Evolutionary conservation across 2,888 invertebrate genomes (phyloP), one percentile per base, ranked within the genome.

Genomic region (Drosophila koepferae): DNA sequence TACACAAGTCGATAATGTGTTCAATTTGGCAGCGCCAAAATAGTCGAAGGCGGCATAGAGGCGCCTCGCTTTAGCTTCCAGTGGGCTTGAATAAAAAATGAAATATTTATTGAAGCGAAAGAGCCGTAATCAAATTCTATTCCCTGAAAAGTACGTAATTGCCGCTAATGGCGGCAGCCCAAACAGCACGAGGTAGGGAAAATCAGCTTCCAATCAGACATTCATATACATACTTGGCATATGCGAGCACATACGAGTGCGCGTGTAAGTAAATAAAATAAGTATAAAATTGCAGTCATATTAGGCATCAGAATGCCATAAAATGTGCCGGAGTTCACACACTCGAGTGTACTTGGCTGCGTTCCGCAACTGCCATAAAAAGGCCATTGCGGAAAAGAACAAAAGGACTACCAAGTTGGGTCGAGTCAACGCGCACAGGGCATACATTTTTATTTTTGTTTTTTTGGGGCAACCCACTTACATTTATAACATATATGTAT

Each of bases 221-320:
- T 72, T 86, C 77, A 66, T 66, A 76, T 53, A 36, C 53, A 63
- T 38, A 56, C 55, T 49, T 31, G 41, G 28, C 51, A 48, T 41
- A 61, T 20, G 40, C 56, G 66, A 34, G 34, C 3, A 12, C 12
- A 18, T 34, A 51, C 62, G 46, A 51, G 46, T 38, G 65, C 38
- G 66, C 38, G 58, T 60, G 55, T 55, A 65, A 55, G 71, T 72
- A 78, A 89, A 83, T 90, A 90, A 90, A 90, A 86, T 90, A 89
- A 84, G 76, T 86, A 86, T 69, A 72, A 87, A 89, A 86, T 86
- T 81, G 85, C 79, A 74, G 78, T 72, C 66, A 80, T 83, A 86
- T 90, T 86, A 86, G 73, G 85, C 85, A 83, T 81, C 73, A 89
- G 86, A 90, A 90, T 84, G 75, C 89, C 79, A 78, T 90, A 74